Base-by-base conservation (phyloP, 2,113 vertebrate genomes). In the Gopherus flavomarginatus region DNA sequence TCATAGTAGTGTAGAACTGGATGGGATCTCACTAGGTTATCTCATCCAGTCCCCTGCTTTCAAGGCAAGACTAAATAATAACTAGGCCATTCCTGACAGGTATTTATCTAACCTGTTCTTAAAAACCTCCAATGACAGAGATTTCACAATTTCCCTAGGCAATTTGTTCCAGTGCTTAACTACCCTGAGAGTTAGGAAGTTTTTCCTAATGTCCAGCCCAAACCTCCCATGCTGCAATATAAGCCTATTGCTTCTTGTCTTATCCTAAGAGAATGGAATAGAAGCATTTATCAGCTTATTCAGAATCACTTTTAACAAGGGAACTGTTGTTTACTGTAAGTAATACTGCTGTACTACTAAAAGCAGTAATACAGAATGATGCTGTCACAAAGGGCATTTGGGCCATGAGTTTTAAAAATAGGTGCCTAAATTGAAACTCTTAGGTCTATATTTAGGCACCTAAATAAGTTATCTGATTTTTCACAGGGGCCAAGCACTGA, bases 251-350 rank as follows among this genome's bases (percentile, higher is more conserved):
- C 17, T 72, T 22, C 35, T 72, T 38, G 65, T 38, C 65, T n/a
- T 72, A 38, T 38, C 19, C 19, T 38, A 19, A 11, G n/a, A 72
- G 65, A 21, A 72, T 38, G n/a, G 65, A 21, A 72, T 38, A n/a
- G n/a, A 38, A 96, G 92, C 95, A 92, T 96, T 96, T 95, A 95
- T 96, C 95, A 96, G 65, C 75, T 86, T 96, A 91, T 89, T 96
- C 93, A 83, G 85, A 97, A 96, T 94, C 84, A 93, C 91, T 88
- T 97, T 94, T 95, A 97, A 92, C 93, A 93, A 92, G 96, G 94
- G 92, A 94, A 96, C 96, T 96, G 96, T 96, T 96, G 92, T 81
- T 87, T 19, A 54, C 89, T 88, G 91, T 97, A 97, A 97, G 96
- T 96, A 97, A 96, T 84, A 85, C 85, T 95, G 86, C 82, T 56